phyloP scores from a whole-genome alignment of 2,797 vertebrate genomes.

The Pteropus rufus region DNA sequence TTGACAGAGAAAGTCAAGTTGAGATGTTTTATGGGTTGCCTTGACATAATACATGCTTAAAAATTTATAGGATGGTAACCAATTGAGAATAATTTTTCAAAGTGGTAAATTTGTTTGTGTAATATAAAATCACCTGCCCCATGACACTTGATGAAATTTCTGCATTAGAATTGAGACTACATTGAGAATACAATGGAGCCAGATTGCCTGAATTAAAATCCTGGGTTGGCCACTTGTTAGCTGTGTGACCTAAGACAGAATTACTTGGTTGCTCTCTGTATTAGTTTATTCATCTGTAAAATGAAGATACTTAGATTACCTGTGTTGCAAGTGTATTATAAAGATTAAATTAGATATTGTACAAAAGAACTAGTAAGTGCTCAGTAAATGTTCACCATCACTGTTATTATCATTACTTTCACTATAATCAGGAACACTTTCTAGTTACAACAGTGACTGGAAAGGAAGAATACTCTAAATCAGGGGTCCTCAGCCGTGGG shows the following conservation, averaged over 20 bases:
- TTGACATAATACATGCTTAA: neutral
- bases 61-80: neutral
- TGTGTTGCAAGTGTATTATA: neutral
- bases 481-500: too few relatives aligned
- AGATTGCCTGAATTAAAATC: neutral
- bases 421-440: neutral
- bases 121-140: neutral
- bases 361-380: neutral
- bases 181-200: neutral
- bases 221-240: neutral
- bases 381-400: neutral
- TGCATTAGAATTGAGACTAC: neutral
- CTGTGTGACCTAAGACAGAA: neutral
- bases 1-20: neutral
- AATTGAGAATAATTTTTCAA: neutral
- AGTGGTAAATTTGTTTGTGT: neutral
- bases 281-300: neutral
- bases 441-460: neutral
- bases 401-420: neutral
- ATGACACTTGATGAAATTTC: neutral
- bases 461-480: neutral
- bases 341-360: neutral
- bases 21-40: neutral
- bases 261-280: neutral
- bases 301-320: neutral